Evolutionary conservation across 2,888 invertebrate genomes (phyloP).

Genomic region (Troilus luridus): DNA sequence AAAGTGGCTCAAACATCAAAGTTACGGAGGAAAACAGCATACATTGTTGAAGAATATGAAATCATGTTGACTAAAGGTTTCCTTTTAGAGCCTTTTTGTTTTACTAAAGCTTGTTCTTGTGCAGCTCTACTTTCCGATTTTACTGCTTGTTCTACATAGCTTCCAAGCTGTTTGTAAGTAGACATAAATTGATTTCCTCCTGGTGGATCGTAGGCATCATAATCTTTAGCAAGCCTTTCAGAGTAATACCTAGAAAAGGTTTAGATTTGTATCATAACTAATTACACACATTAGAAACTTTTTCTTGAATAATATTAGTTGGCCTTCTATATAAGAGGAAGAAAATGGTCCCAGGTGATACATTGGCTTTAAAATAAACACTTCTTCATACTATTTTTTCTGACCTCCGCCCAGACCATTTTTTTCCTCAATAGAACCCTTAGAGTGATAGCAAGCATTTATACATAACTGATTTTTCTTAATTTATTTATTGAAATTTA

Average conservation of each 20-base stretch:
- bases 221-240: conserved; percentile 58
- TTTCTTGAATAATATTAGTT: too few species aligned
- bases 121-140: background rate
- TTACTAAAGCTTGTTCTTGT: conserved; percentile 14
- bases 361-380: too few species aligned
- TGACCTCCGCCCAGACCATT: too few species aligned
- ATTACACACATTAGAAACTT: background rate
- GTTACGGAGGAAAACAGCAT: background rate
- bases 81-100: background rate
- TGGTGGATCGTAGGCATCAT: background rate
- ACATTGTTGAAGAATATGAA: conserved; percentile 50
- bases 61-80: conserved; percentile 38
- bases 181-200: conserved; percentile 54
- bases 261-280: background rate
- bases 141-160: background rate
- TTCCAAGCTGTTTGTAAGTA: conserved; percentile 56
- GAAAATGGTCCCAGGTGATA: too few species aligned
- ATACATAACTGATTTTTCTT: too few species aligned
- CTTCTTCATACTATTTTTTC: too few species aligned
- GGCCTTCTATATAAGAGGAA: too few species aligned
- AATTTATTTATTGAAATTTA: too few species aligned
- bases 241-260: conserved; percentile 57
- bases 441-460: too few species aligned
- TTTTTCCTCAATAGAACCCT: too few species aligned
- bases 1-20: background rate